Base-by-base conservation (phyloP, 2,888 invertebrate genomes). In the Amphipoea oculea region DNA sequence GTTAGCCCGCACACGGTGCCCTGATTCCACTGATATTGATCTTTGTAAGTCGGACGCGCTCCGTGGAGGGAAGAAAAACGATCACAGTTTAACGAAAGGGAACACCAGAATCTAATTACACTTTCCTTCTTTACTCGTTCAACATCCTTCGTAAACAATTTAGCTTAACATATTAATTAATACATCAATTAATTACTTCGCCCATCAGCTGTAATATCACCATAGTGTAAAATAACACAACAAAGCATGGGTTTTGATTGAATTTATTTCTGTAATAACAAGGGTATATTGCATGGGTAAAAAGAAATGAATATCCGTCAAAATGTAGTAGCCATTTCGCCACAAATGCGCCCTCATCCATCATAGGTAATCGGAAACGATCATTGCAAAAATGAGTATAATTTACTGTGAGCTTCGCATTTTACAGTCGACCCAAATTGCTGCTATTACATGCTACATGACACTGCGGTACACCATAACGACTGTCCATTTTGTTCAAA, bases 301-400 rank as follows among this genome's bases (percentile, higher is more conserved):
- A 89, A 81, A 82, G 85, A 87, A 89, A 89, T 88, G 84, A 87
- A 89, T 91, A 91, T 91, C 86, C 88, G 88, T 91, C 88, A 88
- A 89, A 91, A 90, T 89, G 87, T 91, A 90, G 90, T 91, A 90
- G 91, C 90, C 89, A 88, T 92, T 91, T 89, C 89, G 86, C 91
- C 92, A 91, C 91, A 93, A 93, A 93, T 91, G 92, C 90, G 90
- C 86, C 88, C 88, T 90, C 91, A 94, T 95, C 93, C 93, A 95
- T 96, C 95, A 95, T 92, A 92, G 93, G 94, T 95, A 96, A 96
- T 95, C 96, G 96, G 96, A 96, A 96, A 91, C 94, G 95, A 95
- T 96, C 95, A 95, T 94, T 95, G 94, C 94, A 94, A 92, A 95
- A 95, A 95, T 95, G 95, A 94, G 94, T 93, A 94, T 95, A 95